These are phyloP conservation scores for Acridotheres tristis DNA, from an alignment of 2,797 vertebrate species.

Conservation along the genomic window DNA sequence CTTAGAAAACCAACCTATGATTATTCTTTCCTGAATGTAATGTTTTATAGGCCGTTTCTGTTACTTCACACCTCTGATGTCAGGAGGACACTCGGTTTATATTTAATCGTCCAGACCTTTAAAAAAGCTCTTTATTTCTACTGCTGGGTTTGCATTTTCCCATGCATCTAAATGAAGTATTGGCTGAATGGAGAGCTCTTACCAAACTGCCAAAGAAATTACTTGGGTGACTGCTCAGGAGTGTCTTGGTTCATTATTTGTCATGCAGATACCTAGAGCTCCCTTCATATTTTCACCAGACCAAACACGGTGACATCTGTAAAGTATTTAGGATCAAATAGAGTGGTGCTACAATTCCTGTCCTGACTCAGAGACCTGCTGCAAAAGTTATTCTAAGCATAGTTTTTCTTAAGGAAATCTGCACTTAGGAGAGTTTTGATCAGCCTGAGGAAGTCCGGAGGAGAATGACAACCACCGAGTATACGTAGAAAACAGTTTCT, in stretches of 20 bases:
- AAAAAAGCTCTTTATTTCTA: neutral
- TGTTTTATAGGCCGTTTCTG: neutral
- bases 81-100: neutral
- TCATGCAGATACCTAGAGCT: neutral
- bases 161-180: neutral
- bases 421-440: neutral
- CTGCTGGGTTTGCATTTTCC: neutral
- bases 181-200: neutral
- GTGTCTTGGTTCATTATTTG: neutral
- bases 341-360: neutral
- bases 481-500: neutral
- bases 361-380: neutral
- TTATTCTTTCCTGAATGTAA: neutral
- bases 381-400: neutral
- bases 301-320: neutral
- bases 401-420: neutral
- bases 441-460: neutral
- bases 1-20: neutral
- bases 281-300: neutral
- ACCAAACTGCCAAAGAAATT: neutral
- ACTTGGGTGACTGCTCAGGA: neutral
- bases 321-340: neutral
- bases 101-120: neutral
- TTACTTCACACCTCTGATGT: neutral
- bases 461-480: neutral